Percentiles rank a stretch among this genome's conserved stretches.
Evolutionary conservation across 2,797 vertebrate species (phyloP).

Genomic region (Schizopygopsis pylzovi): DNA sequence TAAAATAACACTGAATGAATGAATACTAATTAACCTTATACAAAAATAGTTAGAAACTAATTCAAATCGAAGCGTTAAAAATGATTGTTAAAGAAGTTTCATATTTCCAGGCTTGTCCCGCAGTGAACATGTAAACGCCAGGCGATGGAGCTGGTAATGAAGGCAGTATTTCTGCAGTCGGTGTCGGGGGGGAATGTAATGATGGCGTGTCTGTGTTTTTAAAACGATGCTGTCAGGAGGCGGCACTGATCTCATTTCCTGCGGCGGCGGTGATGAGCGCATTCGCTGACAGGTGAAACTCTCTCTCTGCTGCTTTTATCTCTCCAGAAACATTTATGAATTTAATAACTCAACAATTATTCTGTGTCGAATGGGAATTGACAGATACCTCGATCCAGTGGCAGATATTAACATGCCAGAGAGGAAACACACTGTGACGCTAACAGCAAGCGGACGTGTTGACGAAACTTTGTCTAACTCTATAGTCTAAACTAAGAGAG

Average conservation of each 20-base stretch:
- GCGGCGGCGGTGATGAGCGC: slow-evolving; percentile 75
- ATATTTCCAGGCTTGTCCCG: slow-evolving; percentile 18
- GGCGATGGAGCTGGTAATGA: neutral
- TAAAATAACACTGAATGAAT: slow-evolving; percentile 50
- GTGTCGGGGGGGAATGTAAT: slow-evolving; percentile 73
- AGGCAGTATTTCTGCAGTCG: neutral
- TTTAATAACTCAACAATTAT: slow-evolving; percentile 77
- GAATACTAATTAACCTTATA: slow-evolving; percentile 44
- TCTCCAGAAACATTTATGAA: slow-evolving; percentile 63
- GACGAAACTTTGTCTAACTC: slow-evolving; percentile 70
- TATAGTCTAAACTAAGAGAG: slow-evolving; percentile 49
- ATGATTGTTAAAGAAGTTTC: no score
- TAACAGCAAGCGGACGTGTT: slow-evolving; percentile 59
- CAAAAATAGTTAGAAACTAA: no score
- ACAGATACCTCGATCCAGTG: slow-evolving; percentile 66
- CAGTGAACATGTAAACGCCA: neutral
- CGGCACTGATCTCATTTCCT: slow-evolving; percentile 80
- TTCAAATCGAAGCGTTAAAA: no score
- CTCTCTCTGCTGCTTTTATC: slow-evolving; percentile 56
- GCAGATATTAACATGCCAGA: slow-evolving; percentile 66
- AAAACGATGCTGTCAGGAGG: slow-evolving; percentile 81
- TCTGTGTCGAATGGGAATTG: slow-evolving; percentile 67
- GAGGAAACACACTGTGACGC: neutral
- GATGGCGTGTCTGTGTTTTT: slow-evolving; percentile 76
- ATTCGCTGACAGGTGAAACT: slow-evolving; percentile 72